These are phyloP conservation scores for Pelobates cultripes DNA, from an alignment of 2,797 vertebrate genomes.

Conservation along the genomic window DNA sequence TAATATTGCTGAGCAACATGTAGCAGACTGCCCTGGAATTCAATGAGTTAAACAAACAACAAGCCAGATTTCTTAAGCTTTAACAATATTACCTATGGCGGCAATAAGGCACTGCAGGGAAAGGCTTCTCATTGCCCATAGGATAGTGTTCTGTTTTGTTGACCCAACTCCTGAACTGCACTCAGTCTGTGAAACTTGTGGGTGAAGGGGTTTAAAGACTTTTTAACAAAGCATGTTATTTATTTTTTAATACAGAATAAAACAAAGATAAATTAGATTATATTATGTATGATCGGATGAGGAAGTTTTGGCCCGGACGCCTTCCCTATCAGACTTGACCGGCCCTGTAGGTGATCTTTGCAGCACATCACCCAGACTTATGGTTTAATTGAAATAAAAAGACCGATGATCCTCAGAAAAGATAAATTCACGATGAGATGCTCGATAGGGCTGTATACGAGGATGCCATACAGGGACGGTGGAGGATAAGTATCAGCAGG, in stretches of 20 bases:
- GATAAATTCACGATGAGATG: too few relatives aligned
- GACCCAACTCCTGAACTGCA: constrained; percentile 14
- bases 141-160: not conserved
- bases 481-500: too few relatives aligned
- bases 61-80: constrained; percentile 19
- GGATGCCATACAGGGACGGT: too few relatives aligned
- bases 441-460: too few relatives aligned
- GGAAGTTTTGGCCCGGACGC: constrained; percentile 20
- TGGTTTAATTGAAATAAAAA: too few relatives aligned
- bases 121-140: constrained; percentile 49
- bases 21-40: constrained; percentile 7
- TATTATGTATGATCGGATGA: constrained; percentile 50
- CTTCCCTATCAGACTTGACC: constrained; percentile 1
- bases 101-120: constrained; percentile 58
- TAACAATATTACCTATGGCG: constrained; percentile 44
- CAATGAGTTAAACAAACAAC: not conserved
- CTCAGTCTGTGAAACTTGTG: constrained; percentile 7
- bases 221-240: constrained; percentile 56
- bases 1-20: not conserved
- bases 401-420: too few relatives aligned
- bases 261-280: constrained; percentile 45
- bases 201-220: constrained; percentile 22
- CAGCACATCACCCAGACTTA: too few relatives aligned
- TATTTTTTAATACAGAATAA: constrained; percentile 56
- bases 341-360: too few relatives aligned